phyloP scores from a whole-genome alignment of 2,888 invertebrate species.

The Ochropacha duplaris region DNA sequence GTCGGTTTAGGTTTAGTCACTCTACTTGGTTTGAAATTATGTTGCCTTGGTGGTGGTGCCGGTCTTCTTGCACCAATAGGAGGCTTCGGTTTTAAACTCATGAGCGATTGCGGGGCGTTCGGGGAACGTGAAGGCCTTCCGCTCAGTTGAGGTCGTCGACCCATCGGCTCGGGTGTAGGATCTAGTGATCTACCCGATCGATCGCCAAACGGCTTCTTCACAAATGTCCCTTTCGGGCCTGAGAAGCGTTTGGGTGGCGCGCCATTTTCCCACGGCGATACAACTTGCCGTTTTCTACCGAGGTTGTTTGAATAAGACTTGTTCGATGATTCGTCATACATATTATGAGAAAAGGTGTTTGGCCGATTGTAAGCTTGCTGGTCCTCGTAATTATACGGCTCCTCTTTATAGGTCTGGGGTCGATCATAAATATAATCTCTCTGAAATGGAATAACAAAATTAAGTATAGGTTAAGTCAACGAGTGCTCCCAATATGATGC shows the following conservation, averaged over 20 bases:
- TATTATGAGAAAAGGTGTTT: conserved; percentile 36
- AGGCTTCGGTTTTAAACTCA: conserved; percentile 24
- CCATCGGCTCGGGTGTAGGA: conserved; percentile 14
- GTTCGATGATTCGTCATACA: conserved; percentile 33
- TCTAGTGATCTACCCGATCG: conserved; percentile 17
- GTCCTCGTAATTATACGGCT: conserved; percentile 17
- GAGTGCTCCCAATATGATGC: neutral
- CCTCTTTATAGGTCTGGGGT: conserved; percentile 34
- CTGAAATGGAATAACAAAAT: neutral
- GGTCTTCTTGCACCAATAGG: conserved; percentile 22
- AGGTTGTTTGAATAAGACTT: conserved; percentile 17
- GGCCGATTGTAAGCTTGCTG: conserved; percentile 18
- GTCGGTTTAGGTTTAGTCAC: conserved; percentile 38
- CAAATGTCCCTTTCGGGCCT: conserved; percentile 16
- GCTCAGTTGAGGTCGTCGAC: conserved; percentile 12
- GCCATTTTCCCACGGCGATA: conserved; percentile 38
- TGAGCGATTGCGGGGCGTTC: conserved; percentile 15
- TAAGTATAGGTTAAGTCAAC: neutral
- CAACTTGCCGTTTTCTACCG: conserved; percentile 45
- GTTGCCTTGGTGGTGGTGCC: conserved; percentile 13
- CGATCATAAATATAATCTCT: conserved; percentile 23
- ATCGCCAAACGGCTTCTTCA: conserved; percentile 22
- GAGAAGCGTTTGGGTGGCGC: conserved; percentile 41
- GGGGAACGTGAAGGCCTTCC: conserved; percentile 9
- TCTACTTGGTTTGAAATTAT: conserved; percentile 41